Conservation (phyloP, 2,113 vertebrate species). For the Eretmochelys imbricata region DNA sequence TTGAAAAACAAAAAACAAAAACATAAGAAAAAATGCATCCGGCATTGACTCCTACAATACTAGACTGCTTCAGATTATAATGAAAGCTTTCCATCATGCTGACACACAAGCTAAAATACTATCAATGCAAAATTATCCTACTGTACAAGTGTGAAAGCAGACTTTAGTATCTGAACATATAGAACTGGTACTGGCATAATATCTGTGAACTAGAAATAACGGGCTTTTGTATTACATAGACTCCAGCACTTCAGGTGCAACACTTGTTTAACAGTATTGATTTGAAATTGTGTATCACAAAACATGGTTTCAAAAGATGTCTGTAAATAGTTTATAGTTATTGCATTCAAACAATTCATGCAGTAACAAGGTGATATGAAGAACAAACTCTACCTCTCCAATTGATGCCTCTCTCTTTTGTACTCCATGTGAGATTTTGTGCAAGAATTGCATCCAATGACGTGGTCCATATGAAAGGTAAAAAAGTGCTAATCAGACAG, state of each 20-base stretch:
- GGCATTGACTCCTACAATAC: not conserved
- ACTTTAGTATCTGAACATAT: not conserved
- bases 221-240: not conserved
- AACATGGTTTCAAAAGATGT: not conserved
- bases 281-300: not conserved
- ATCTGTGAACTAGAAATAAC: not conserved
- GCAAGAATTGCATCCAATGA: not conserved
- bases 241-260: not conserved
- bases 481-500: not conserved
- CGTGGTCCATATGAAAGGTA: not conserved
- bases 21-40: not conserved
- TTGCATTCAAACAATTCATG: not conserved
- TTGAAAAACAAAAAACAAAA: conserved; percentile 21
- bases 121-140: not conserved
- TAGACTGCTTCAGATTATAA: not conserved
- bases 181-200: not conserved
- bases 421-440: not conserved
- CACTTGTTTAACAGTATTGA: not conserved
- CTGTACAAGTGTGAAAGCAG: not conserved
- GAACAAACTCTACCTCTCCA: not conserved
- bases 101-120: conserved; percentile 4
- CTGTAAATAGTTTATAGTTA: not conserved
- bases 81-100: conserved; percentile 10
- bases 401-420: not conserved
- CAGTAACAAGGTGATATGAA: not conserved